Evolutionary conservation across 1,140 invertebrate species (phyloP), one percentile per base, ranked within the genome.

Genomic region (Leptopilina clavipes): DNA sequence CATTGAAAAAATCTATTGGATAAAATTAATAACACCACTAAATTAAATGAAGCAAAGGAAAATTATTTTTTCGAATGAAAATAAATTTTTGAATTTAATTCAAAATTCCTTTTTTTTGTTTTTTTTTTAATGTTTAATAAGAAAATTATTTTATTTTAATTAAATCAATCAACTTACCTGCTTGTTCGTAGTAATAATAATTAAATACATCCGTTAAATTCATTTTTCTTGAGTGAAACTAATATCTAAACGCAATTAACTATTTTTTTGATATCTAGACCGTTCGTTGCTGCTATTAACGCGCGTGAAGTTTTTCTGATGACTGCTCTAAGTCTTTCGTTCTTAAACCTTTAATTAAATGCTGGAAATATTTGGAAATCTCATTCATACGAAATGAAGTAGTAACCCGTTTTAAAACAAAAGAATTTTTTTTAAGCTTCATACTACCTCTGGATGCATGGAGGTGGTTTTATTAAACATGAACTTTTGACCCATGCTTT

Each of bases 131-230:
- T 9, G 19, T 56, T 1, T 19, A 11, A 10, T 54, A 11, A 11
- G 10, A 7, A 71, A 12, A 8, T 40, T 12, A 18, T 14, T 19
- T 59, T 25, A 40, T n/a, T 72, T 25, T 31, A 6, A 9, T 40
- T 40, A 40, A 40, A 54, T 52, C 3, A 19, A 72, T 8, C 10
- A 7, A 73, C 73, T 76, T 44, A 76, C 75, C 75, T 25, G 75
- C 70, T 40, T 59, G 22, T n/a, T 74, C 72, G 17, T 52, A 56
- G 8, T 70, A 72, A 22, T 72, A 76, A n/a, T 72, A 72, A 43
- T 76, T 37, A 56, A 40, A 54, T 19, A 22, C 43, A 18, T 76
- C 70, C 37, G 10, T 18, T 12, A 76, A 18, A 48, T 54, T 45
- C 75, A 76, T 76, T 22, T 40, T 76, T 6, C 19, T 40, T 31